These are phyloP conservation scores for Zoroaster sp. DNA, from an alignment of 53 echinoderm and acorn worm genomes.

Conservation along the genomic window DNA sequence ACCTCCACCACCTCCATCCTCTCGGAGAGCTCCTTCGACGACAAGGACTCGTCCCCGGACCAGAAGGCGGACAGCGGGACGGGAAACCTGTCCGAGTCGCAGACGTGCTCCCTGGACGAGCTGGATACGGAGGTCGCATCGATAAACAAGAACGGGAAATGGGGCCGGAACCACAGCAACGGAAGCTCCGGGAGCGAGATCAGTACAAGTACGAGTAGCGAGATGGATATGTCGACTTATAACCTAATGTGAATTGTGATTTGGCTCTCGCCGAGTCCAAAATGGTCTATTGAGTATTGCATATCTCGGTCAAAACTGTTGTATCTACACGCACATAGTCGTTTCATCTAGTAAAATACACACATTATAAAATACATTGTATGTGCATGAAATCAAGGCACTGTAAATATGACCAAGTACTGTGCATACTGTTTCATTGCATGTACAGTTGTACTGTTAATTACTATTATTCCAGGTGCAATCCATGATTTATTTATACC, in stretches of 20 bases:
- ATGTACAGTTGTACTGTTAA: too few relatives aligned
- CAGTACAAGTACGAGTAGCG: constrained; percentile 55
- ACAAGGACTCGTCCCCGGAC: constrained; percentile 40
- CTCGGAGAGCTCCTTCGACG: constrained; percentile 37
- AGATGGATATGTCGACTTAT: constrained; percentile 26
- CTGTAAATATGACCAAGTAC: too few relatives aligned
- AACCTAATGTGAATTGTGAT: background rate
- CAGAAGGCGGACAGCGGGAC: constrained; percentile 48
- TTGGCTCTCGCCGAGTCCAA: background rate
- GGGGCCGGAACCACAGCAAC: constrained; percentile 30
- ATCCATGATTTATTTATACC: too few relatives aligned
- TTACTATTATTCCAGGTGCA: too few relatives aligned
- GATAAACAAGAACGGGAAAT: background rate
- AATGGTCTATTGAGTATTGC: background rate
- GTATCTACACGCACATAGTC: too few relatives aligned
- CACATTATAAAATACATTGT: too few relatives aligned
- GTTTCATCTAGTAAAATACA: too few relatives aligned
- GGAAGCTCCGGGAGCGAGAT: constrained; percentile 56
- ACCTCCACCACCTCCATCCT: constrained; percentile 29
- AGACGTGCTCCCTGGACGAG: constrained; percentile 48
- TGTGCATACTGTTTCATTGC: too few relatives aligned
- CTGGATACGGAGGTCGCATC: constrained; percentile 39
- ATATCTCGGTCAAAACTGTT: too few relatives aligned
- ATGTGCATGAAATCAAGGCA: background rate
- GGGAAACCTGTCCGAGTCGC: constrained; percentile 37